Conservation (phyloP, 2,113 vertebrate species). For the Copsychus sechellarum region DNA sequence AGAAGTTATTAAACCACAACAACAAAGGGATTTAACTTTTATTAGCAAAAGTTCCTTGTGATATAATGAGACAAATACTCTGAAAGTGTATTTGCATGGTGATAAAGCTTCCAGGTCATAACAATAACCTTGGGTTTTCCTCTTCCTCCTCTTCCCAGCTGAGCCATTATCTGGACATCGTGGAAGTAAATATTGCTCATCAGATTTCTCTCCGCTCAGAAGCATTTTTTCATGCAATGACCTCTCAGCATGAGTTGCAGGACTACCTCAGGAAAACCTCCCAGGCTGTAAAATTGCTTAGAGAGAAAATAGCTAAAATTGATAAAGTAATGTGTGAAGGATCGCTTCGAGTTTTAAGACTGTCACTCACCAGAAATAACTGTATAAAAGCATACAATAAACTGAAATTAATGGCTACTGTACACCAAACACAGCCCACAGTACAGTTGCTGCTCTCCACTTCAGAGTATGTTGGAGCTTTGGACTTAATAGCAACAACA, state of each 20-base stretch:
- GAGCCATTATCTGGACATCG: conserved; percentile 98
- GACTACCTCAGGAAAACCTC: conserved; percentile 94
- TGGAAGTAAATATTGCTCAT: conserved; percentile 98
- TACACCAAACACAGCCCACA: conserved; percentile 98
- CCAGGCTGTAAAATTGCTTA: conserved; percentile 87
- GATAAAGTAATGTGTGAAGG: conserved; percentile 92
- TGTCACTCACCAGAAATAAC: conserved; percentile 88
- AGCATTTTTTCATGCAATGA: conserved; percentile 99
- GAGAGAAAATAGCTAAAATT: conserved; percentile 88
- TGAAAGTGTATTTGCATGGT: background rate
- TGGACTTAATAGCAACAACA: conserved; percentile 97
- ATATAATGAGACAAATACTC: background rate
- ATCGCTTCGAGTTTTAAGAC: conserved; percentile 85
- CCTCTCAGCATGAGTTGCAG: conserved; percentile 97
- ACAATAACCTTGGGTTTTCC: background rate
- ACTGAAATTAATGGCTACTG: conserved; percentile 96
- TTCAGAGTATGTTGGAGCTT: conserved; percentile 93
- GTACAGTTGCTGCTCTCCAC: conserved; percentile 96
- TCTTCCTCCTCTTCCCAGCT: conserved; percentile 76
- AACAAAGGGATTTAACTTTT: background rate
- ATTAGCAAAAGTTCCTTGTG: background rate
- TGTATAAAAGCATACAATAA: conserved; percentile 91
- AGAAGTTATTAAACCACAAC: background rate
- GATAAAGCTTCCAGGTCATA: background rate
- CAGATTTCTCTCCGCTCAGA: conserved; percentile 98